Evolutionary conservation across 1,140 invertebrate species (phyloP), one percentile per base, ranked within the genome.

Genomic region (Microplitis demolitor): DNA sequence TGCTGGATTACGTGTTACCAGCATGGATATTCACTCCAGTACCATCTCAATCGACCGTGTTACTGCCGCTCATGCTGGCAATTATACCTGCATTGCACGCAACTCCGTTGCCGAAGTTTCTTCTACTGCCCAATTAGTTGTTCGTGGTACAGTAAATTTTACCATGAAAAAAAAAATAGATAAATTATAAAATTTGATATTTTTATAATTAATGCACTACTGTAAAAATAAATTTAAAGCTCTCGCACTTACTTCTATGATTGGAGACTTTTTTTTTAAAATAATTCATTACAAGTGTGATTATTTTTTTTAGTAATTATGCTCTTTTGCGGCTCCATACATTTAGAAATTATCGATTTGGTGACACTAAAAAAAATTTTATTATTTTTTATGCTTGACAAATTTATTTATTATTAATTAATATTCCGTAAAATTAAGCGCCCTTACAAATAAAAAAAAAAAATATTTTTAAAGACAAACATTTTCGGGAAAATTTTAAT

Each of bases 11-110:
- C 82, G 81, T 74, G 82, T 87, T 74, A 87, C 84, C 81, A 87
- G 83, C 83, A 85, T 95, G 82, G 95, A 96, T 83, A 94, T 94
- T 83, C 97, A 96, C 87, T 96, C 95, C 66, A 94, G 94, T 70
- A 93, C 93, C 67, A 89, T 98, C 76, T 93, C 96, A 71, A 96
- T 98, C 77, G 94, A 96, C 78, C 91, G 93, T 80, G 94, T 97
- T 54, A 92, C 91, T 33, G 94, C 95, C 2, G 89, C 90, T 33
- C 94, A 96, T 81, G 94, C 91, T 66, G 95, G 95, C 66, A 96
- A 96, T 87, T 97, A 97, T 85, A 96, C 95, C 6, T 97, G 95
- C 84, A 91, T 95, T 62, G 95, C 94, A 4, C 91, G 92, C 71
- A 96, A 96, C 87, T 90, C 94, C 37, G 94, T 95, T 33, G 94